Percentiles rank a stretch among this genome's conserved stretches.
Evolutionary conservation across 2,113 vertebrate species (phyloP).

Genomic region (Nibea albiflora): DNA sequence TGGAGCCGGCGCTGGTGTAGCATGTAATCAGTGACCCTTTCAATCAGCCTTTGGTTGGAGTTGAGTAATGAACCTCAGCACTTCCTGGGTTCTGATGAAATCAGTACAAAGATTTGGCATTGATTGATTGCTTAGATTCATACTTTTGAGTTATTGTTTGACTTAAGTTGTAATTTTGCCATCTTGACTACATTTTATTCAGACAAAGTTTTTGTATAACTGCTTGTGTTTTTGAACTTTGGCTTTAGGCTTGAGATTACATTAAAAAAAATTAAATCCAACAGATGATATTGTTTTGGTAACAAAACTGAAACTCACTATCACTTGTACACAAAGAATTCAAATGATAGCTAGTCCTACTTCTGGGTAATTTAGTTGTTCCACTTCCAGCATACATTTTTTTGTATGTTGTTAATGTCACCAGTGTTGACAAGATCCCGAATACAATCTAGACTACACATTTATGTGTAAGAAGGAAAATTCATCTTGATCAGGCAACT

Average conservation of each 20-base stretch:
- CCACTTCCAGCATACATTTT: neutral
- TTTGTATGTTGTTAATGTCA: constrained; percentile 10
- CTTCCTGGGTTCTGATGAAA: neutral
- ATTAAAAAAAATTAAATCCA: neutral
- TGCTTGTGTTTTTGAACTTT: neutral
- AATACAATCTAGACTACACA: neutral
- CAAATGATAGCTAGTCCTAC: neutral
- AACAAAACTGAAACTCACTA: too few relatives aligned
- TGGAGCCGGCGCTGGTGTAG: constrained; percentile 34
- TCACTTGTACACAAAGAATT: neutral
- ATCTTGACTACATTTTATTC: neutral
- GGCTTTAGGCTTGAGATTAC: too few relatives aligned
- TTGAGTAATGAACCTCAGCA: neutral
- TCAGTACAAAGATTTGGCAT: neutral
- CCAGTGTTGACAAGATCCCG: constrained; percentile 33
- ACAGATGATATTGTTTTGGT: neutral
- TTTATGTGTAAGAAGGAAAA: neutral
- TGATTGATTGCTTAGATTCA: neutral
- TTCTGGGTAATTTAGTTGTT: neutral
- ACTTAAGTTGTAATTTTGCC: neutral
- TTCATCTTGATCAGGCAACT: constrained; percentile 21
- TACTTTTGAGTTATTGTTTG: neutral
- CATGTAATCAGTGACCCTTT: neutral
- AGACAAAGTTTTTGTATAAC: neutral
- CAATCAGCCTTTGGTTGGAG: neutral